Base-by-base conservation (phyloP, 2,888 invertebrate genomes). In the Odontomyia ornata region DNA sequence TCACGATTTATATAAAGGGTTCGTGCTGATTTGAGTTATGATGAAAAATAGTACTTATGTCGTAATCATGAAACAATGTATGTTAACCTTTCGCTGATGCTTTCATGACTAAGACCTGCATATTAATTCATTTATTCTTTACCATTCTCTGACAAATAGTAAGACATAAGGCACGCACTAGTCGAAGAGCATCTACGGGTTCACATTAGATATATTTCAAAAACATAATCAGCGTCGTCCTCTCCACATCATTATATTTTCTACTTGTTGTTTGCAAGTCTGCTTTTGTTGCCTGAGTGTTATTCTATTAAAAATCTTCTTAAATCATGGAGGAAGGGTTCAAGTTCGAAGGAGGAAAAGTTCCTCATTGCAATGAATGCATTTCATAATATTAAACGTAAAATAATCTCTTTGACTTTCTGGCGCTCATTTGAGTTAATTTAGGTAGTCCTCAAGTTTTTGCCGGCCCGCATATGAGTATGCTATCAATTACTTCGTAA, bases 381-480 rank as follows among this genome's bases (percentile, higher is more conserved):
- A 52, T 9, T 15, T n/a, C n/a, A n/a, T n/a, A n/a, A n/a, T n/a
- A n/a, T 18, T 18, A 43, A 65, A 65, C 36, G 65, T 43, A 18
- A 65, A 65, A 43, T 13, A 18, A 18, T 43, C 18, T 13, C 43
- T 43, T 11, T 7, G 18, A 36, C 43, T 65, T 27, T n/a, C 28
- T 65, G 43, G 7, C 36, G 21, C n/a, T 36, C 4, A 36, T 65
- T 7, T 65, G 65, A 18, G 36, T 36, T 65, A 65, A 65, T 65
- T 65, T 36, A 30, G 43, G 43, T 15, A n/a, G n/a, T 9, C 13
- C 3, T 52, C 7, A 4, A 15, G 4, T 52, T 52, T 52, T 52
- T 52, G 4, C 52, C 13, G 52, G 4, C 65, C 65, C 65, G 65
- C 43, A 65, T 65, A n/a, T 65, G n/a, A 30, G n/a, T 21, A n/a